Conservation (phyloP, 2,113 vertebrate genomes). For the Panurus biarmicus region DNA sequence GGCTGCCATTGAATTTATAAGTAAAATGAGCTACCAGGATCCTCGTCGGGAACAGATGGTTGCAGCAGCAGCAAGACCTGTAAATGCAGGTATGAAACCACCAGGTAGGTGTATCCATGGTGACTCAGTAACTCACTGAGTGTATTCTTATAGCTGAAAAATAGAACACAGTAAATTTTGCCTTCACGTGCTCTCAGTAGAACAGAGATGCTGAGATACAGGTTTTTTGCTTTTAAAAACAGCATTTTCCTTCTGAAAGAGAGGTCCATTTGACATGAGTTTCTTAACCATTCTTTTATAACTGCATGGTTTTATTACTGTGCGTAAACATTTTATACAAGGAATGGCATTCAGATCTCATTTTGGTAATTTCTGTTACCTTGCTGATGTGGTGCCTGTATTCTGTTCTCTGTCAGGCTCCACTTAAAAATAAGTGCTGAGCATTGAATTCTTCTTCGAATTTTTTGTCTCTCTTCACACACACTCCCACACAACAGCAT, state of each 20-base stretch:
- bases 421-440: not conserved
- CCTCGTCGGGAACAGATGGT: conserved; percentile 85
- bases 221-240: not conserved
- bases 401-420: not conserved
- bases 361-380: not conserved
- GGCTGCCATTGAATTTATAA: conserved; percentile 86
- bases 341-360: not conserved
- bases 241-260: not conserved
- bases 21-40: conserved; percentile 93
- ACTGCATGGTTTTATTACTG: not conserved
- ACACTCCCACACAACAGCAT: not conserved
- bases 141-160: not conserved
- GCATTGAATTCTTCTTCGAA: not conserved
- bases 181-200: not conserved
- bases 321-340: not conserved
- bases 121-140: not conserved
- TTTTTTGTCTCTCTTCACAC: not conserved
- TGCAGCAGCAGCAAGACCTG: conserved; percentile 75
- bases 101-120: conserved; percentile 71
- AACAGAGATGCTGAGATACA: not conserved
- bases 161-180: not conserved
- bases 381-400: not conserved
- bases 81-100: conserved; percentile 79
- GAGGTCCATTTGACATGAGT: not conserved
- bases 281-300: not conserved